Percentiles rank a stretch among this genome's conserved stretches.
These are phyloP conservation scores for Melipona beecheii DNA, from an alignment of 2,888 invertebrate genomes.

Conservation along the genomic window DNA sequence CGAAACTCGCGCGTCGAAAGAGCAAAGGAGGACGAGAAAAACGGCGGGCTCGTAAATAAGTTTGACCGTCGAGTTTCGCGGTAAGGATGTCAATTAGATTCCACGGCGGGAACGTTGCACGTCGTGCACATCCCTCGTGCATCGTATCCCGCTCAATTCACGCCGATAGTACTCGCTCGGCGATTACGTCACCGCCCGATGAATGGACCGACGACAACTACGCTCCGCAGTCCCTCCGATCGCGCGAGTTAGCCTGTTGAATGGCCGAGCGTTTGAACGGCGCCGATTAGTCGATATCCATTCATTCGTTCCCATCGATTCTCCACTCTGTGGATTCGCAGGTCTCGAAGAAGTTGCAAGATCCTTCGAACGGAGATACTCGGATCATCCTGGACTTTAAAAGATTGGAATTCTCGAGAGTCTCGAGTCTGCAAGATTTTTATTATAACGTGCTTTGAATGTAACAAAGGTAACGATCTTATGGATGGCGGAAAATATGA, in stretches of 20 bases:
- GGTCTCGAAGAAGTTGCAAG: too few relatives aligned
- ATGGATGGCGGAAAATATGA: too few relatives aligned
- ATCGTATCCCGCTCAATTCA: conserved; percentile 54
- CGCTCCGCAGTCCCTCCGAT: conserved; percentile 21
- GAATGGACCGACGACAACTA: conserved; percentile 61
- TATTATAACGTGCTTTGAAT: too few relatives aligned
- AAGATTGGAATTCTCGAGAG: too few relatives aligned
- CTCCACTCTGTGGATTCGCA: background rate
- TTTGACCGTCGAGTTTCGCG: conserved; percentile 49
- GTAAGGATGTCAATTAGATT: conserved; percentile 57
- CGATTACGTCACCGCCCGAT: conserved; percentile 65
- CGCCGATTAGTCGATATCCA: conserved; percentile 15
- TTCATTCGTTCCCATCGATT: conserved; percentile 3
- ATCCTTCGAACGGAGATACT: too few relatives aligned
- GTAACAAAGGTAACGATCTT: too few relatives aligned
- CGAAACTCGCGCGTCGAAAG: background rate
- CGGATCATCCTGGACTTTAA: too few relatives aligned
- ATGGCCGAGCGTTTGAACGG: conserved; percentile 20
- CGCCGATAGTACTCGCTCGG: conserved; percentile 56
- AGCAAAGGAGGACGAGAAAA: background rate
- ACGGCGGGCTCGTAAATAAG: conserved; percentile 33
- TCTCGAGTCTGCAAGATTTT: too few relatives aligned
- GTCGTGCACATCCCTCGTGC: conserved; percentile 37
- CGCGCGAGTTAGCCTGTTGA: conserved; percentile 6
- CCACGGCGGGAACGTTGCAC: conserved; percentile 33